Percentiles rank a stretch among this genome's conserved stretches.
phyloP scores from a whole-genome alignment of 2,888 invertebrate species.

The Pyralis farinalis region DNA sequence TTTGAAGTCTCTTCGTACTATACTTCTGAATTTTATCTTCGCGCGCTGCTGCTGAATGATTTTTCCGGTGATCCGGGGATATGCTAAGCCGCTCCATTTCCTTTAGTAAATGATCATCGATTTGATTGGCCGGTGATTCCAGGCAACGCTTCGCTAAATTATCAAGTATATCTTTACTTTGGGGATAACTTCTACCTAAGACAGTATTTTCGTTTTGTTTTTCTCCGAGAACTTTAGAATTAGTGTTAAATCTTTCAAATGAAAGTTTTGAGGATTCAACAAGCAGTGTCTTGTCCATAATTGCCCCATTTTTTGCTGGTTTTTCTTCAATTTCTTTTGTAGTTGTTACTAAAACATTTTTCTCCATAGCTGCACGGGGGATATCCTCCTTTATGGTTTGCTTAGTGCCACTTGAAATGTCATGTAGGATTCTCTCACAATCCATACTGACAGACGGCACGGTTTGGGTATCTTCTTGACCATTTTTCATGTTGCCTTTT shows the following conservation, averaged over 20 bases:
- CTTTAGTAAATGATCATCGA: not conserved
- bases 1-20: no score
- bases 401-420: not conserved
- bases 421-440: not conserved
- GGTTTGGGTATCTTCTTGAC: not conserved
- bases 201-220: not conserved
- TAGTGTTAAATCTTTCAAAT: not conserved
- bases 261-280: slow-evolving; percentile 12
- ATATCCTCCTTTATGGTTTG: not conserved
- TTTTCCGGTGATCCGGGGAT: no score
- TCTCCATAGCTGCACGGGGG: not conserved
- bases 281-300: slow-evolving; percentile 22
- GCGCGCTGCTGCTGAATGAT: no score
- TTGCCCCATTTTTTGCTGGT: slow-evolving; percentile 26
- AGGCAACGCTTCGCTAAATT: slow-evolving; percentile 4
- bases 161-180: slow-evolving; percentile 3
- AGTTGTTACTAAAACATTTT: not conserved
- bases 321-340: slow-evolving; percentile 5
- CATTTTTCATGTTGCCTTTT: no score
- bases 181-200: not conserved
- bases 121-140: not conserved
- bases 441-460: not conserved
- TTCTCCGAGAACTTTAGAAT: not conserved
- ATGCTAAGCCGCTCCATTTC: not conserved
- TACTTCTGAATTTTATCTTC: no score